Evolutionary conservation across 2,888 invertebrate genomes (phyloP).

Genomic region (Coremacera marginata): DNA sequence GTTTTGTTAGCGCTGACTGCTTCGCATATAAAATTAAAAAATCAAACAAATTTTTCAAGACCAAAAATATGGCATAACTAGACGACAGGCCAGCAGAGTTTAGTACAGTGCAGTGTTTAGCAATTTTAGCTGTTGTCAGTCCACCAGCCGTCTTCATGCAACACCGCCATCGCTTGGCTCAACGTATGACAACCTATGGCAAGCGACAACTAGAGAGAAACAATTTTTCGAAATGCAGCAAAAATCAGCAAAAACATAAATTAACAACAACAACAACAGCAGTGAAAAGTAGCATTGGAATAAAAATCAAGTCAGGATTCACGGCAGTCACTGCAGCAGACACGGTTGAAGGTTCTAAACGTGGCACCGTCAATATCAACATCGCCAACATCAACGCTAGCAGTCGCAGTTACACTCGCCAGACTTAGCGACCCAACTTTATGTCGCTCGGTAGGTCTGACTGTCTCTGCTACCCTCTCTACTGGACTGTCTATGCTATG

Average conservation of each 20-base stretch:
- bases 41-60: not conserved
- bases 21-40: not conserved
- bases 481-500: not conserved
- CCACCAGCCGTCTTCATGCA: not conserved
- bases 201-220: conserved; percentile 18
- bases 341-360: conserved; percentile 1
- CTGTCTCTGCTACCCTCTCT: not conserved
- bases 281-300: not conserved
- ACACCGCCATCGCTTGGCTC: not conserved
- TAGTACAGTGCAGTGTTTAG: not conserved
- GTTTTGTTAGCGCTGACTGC: not conserved
- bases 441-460: no score
- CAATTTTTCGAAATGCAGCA: conserved; percentile 17
- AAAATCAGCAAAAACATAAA: not conserved
- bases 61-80: not conserved
- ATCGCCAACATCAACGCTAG: conserved; percentile 3
- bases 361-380: not conserved
- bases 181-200: conserved; percentile 11
- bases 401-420: not conserved
- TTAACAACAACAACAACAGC: not conserved
- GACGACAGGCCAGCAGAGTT: not conserved
- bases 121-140: not conserved
- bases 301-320: not conserved
- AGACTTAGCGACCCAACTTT: not conserved
- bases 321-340: not conserved